phyloP scores from a whole-genome alignment of 2,113 vertebrate species.

The Mionectes macconnelli region DNA sequence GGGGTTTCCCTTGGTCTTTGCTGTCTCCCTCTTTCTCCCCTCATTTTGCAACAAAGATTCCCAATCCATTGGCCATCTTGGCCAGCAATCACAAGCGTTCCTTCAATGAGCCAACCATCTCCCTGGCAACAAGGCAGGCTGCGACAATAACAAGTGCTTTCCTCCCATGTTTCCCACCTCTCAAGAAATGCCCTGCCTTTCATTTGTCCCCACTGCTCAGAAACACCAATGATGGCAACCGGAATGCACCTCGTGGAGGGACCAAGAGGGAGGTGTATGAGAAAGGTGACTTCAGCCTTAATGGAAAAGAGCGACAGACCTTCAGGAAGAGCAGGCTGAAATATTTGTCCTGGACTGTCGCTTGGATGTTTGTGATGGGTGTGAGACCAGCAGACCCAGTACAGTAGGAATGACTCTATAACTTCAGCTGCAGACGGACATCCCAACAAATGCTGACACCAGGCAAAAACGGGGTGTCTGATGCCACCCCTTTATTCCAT shows the following conservation, averaged over 20 bases:
- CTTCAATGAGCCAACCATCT: conserved; percentile 28
- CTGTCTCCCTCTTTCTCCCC: neutral
- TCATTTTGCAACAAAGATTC: neutral
- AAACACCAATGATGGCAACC: neutral
- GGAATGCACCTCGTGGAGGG: neutral
- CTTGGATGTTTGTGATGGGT: neutral
- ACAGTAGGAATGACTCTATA: neutral
- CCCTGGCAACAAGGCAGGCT: conserved; percentile 40
- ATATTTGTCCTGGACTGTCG: neutral
- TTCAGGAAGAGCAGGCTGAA: neutral
- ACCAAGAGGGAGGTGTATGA: neutral
- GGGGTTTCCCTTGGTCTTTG: neutral
- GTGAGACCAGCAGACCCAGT: neutral
- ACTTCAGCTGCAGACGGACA: neutral
- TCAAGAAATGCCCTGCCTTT: neutral
- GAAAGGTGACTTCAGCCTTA: neutral
- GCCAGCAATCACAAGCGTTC: neutral
- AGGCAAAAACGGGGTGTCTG: neutral
- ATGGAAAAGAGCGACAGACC: neutral
- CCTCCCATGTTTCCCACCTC: neutral
- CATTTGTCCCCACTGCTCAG: neutral
- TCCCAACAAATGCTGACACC: neutral
- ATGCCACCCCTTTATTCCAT: neutral
- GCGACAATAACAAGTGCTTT: conserved; percentile 22
- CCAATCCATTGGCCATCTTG: neutral